Base-by-base conservation (phyloP, 2,113 vertebrate species). In the Etheostoma cragini region DNA sequence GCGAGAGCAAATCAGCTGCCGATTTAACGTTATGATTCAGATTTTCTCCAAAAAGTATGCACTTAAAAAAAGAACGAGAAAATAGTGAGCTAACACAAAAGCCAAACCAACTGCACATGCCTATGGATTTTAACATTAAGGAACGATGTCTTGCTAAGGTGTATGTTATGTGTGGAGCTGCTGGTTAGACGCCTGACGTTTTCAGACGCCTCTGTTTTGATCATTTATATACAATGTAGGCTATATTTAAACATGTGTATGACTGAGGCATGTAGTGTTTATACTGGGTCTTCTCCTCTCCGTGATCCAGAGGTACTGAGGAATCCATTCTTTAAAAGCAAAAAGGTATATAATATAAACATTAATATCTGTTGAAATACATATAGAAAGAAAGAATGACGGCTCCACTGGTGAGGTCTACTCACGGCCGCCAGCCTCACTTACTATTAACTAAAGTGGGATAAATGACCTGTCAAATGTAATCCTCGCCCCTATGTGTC, bases 401-500 rank as follows among this genome's bases (percentile, higher is more conserved):
- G 94, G 94, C 94, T 93, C 95, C 94, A 94, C 57, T 90, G 93
- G 90, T 95, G 91, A 94, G 95, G 85, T 89, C 93, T 91, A 91
- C 94, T 96, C 95, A 88, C 93, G 81, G 93, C 95, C 94, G 91
- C 94, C 94, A 92, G 92, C 93, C 96, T 93, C 87, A 83, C 95
- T 93, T 95, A 94, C 95, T 95, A 96, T 96, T 96, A 95, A 94
- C 93, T 93, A 96, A 97, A 98, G 96, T 96, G 96, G 96, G 95
- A 98, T 97, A 97, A 98, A 99, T 97, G 96, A 96, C 87, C 96
- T 98, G 97, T 98, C 96, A 89, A 87, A 94, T 80, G 90, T 91
- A 97, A 98, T 98, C 95, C 96, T 94, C 92, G 90, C 92, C 91
- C 92, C 95, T 95, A 96, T 97, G 96, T 93, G 94, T 97, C 96